Evolutionary conservation across 2,797 vertebrate genomes (phyloP).

Genomic region (Falco naumanni): DNA sequence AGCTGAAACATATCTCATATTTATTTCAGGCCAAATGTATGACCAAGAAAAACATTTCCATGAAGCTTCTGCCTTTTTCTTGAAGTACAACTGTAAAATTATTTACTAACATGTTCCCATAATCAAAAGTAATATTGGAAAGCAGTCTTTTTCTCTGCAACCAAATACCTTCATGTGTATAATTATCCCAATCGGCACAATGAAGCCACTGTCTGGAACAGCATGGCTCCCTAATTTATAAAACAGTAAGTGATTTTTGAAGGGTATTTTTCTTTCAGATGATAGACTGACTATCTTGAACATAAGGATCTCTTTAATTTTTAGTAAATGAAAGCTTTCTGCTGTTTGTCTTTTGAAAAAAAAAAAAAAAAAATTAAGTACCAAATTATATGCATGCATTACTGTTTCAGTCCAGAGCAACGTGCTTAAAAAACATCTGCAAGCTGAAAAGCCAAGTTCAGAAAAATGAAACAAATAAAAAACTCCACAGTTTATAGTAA

Average conservation of each 20-base stretch:
- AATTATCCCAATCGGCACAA: not conserved
- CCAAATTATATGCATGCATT: not conserved
- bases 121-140: not conserved
- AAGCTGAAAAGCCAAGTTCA: not conserved
- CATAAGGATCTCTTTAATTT: not conserved
- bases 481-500: not conserved
- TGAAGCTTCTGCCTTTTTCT: not conserved
- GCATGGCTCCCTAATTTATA: not conserved
- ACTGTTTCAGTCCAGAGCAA: not conserved
- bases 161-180: not conserved
- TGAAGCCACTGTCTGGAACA: not conserved
- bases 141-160: not conserved
- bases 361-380: not conserved
- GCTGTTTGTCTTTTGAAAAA: not conserved
- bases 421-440: not conserved
- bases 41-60: not conserved
- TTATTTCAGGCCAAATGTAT: not conserved
- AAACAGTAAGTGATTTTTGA: not conserved
- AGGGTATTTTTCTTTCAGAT: not conserved
- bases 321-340: not conserved
- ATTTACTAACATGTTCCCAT: not conserved
- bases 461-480: not conserved
- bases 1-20: not conserved
- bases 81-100: not conserved
- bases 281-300: not conserved